A percentile compares a stretch with the other conserved stretches of the same genome.
These are phyloP conservation scores for Jaculus jaculus DNA, from an alignment of 2,113 vertebrate genomes.

Conservation along the genomic window DNA sequence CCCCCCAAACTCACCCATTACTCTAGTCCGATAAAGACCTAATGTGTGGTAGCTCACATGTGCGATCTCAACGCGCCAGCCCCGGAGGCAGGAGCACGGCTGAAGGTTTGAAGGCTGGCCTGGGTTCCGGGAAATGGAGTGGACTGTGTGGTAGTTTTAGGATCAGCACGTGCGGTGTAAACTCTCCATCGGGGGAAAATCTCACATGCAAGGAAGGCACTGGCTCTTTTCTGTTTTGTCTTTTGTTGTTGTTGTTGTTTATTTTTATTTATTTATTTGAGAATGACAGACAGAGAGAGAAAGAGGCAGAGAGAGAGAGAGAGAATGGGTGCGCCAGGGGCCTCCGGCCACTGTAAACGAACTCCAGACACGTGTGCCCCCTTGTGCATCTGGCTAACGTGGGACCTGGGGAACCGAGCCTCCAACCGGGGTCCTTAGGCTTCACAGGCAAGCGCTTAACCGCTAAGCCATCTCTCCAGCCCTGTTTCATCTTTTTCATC, in stretches of 20 bases:
- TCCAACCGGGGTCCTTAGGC: no score
- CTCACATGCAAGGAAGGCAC: accelerated
- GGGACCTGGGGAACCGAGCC: no score
- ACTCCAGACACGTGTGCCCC: no score
- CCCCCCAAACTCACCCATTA: not conserved
- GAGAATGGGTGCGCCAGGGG: no score
- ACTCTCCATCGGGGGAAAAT: not conserved
- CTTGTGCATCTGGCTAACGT: no score
- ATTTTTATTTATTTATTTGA: no score
- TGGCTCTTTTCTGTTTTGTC: not conserved
- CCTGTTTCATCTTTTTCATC: conserved; percentile 16
- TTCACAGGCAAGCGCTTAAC: no score
- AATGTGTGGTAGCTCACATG: not conserved
- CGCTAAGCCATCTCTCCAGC: no score
- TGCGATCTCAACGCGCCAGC: not conserved
- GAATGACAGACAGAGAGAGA: no score
- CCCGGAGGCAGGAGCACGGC: not conserved
- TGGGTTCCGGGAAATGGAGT: not conserved
- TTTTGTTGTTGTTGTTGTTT: no score
- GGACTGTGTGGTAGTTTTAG: not conserved
- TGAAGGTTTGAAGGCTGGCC: not conserved
- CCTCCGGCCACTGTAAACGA: no score
- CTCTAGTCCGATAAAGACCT: not conserved
- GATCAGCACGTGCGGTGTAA: not conserved
- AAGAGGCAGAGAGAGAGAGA: no score